Evolutionary conservation across 2,888 invertebrate species (phyloP), one percentile per base, ranked within the genome.

Genomic region (Yponomeuta evonymella): DNA sequence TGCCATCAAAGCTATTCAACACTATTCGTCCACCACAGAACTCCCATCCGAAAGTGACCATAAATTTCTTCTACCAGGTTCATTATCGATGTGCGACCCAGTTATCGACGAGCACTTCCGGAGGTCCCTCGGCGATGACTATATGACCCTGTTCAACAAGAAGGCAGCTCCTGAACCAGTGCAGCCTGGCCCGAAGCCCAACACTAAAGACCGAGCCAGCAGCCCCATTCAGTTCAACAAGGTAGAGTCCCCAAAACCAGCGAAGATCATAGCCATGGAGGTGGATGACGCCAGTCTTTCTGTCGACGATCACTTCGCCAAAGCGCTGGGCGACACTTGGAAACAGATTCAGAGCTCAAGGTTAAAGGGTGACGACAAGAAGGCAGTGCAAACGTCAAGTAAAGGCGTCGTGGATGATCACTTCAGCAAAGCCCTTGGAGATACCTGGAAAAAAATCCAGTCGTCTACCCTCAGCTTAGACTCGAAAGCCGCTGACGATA

Each of bases 31-130:
- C 15, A 58, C 51, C 12, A 58, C 12, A 15, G 12, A 58, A 58
- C 15, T 15, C 15, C 12, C 3, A 58, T 15, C 51, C 9, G 43
- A 43, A 43, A 43, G 43, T 43, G 9, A 68, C 63, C 29, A 71
- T 58, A 15, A 58, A 58, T 58, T 58, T 58, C 66, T 68, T 65
- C 71, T 83, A 81, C 48, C 87, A 95, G 95, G 95, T 79, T 94
- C 94, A 63, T 94, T 95, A 83, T 95, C 95, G 15, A 95, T 95
- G 93, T 96, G 97, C 87, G 98, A 98, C 87, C 97, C 97, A 12
- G 97, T 97, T 71, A 98, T 98, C 80, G 98, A 98, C 88, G 98
- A 98, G 84, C 98, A 98, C 89, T 98, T 98, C 90, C 94, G 98
- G 72, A 95, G 98, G 74, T 98, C 98, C 1, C 93, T 98, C 74